A percentile compares a stretch with the other conserved stretches of the same genome.
Evolutionary conservation across 2,797 vertebrate species (phyloP).

Genomic region (Mormyrus hasselquistii): DNA sequence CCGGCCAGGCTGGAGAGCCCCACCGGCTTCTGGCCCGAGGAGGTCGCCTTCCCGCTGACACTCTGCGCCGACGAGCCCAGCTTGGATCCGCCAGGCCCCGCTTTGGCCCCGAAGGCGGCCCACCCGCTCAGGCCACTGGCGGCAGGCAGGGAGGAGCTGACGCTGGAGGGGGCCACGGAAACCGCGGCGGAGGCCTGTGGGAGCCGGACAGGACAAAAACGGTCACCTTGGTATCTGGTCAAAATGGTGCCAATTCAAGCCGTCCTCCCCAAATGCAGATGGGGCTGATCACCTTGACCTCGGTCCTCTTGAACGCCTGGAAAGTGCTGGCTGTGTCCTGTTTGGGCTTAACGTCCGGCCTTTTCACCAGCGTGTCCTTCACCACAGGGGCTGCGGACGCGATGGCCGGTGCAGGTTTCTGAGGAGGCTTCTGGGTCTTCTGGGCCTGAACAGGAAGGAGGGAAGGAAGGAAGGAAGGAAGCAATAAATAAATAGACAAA

Average conservation of each 20-base stretch:
- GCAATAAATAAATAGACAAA: neutral
- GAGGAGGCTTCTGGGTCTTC: conserved; percentile 86
- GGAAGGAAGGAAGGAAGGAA: neutral
- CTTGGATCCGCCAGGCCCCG: conserved; percentile 73
- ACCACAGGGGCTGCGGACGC: conserved; percentile 75
- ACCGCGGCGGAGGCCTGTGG: conserved; percentile 66
- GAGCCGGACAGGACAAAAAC: neutral
- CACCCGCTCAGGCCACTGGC: conserved; percentile 87
- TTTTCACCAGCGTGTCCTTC: conserved; percentile 90
- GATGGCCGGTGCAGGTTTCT: conserved; percentile 79
- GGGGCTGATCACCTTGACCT: conserved; percentile 77
- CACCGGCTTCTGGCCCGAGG: conserved; percentile 76
- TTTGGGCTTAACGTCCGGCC: conserved; percentile 85
- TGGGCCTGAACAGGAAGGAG: conserved; percentile 69
- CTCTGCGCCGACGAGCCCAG: conserved; percentile 68
- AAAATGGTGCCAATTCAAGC: neutral
- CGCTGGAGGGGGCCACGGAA: conserved; percentile 71
- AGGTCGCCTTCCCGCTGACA: conserved; percentile 64
- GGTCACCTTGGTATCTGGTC: neutral
- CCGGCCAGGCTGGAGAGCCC: conserved; percentile 76
- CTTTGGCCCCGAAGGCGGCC: conserved; percentile 93
- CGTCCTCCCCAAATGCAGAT: neutral
- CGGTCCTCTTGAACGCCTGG: conserved; percentile 92
- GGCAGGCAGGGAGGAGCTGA: conserved; percentile 67
- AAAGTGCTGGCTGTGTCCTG: conserved; percentile 80